These are phyloP conservation scores for Chiroxiphia lanceolata DNA, from an alignment of 2,797 vertebrate genomes.

Conservation along the genomic window DNA sequence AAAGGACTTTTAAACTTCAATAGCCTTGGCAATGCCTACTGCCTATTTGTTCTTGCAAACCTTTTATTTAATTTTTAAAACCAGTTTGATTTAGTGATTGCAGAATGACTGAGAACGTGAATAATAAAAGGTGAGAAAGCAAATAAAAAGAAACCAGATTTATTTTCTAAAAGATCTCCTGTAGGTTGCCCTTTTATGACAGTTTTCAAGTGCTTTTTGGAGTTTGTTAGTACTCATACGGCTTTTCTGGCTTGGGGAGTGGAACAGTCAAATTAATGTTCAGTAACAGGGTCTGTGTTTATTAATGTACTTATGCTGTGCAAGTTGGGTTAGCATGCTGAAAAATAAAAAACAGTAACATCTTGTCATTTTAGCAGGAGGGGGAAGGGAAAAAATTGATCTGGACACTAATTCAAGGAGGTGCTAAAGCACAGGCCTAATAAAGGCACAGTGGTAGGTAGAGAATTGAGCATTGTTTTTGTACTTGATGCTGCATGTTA, in stretches of 20 bases:
- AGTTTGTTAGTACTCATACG: not conserved
- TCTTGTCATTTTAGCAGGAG: not conserved
- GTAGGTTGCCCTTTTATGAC: not conserved
- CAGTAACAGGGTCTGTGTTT: not conserved
- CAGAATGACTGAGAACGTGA: not conserved
- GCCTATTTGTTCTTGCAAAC: not conserved
- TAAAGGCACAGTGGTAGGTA: not conserved
- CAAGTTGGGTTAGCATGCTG: not conserved
- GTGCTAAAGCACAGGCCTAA: not conserved
- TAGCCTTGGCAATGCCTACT: not conserved
- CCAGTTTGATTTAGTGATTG: not conserved
- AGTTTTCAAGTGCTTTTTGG: not conserved
- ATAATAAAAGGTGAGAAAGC: not conserved
- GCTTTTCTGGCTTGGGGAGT: not conserved
- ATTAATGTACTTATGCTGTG: not conserved
- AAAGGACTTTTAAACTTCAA: not conserved
- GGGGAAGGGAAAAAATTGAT: not conserved
- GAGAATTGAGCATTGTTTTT: not conserved
- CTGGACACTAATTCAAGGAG: not conserved
- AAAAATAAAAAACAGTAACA: not conserved
- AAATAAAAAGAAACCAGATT: not conserved
- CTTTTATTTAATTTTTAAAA: not conserved
- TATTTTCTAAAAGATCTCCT: not conserved
- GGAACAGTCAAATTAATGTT: not conserved
- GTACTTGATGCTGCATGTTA: not conserved